Evolutionary conservation across 2,797 vertebrate genomes (phyloP), one percentile per base, ranked within the genome.

Genomic region (Capromys pilorides): DNA sequence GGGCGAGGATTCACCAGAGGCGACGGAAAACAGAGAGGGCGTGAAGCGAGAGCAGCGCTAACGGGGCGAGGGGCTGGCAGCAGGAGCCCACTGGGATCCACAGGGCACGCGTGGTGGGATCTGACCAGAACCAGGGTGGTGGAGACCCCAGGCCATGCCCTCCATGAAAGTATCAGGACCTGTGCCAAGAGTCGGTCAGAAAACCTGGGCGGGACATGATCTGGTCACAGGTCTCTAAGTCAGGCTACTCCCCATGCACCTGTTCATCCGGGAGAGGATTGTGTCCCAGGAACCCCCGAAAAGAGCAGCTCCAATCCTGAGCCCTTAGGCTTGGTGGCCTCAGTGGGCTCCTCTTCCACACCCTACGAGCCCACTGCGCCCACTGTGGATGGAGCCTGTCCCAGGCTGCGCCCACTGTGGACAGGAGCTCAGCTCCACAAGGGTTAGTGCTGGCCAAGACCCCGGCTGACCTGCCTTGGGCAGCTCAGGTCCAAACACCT

Each of bases 91-190:
- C 16, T 9, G 14, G 9, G 66, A n/a, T 6, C 3, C 54, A 5
- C 80, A 41, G 51, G 51, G 54, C 33, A 5, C 31, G 49, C 57
- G 18, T 16, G 10, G 41, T 36, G 24, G 12, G 24, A 21, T 36
- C 22, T 82, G 87, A 33, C 11, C 14, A 57, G 39, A 71, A 59
- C 26, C 59, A 31, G 11, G 33, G 49, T 24, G 21, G 41, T 19
- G 57, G 73, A 51, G 36, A 10, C 54, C 59, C 22, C 0, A 2
- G 21, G 18, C 69, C 54, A 9, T 0, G 2, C 14, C 3, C 9
- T 26, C 10, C 78, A n/a, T 45, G 41, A 75, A 16, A 13, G 13
- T 14, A 75, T 73, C 10, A 36, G 57, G 73, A 71, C 13, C 36
- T 13, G 54, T 6, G 1, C 22, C 2, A 9, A 39, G 3, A 75